Evolutionary conservation across 2,113 vertebrate genomes (phyloP).

Genomic region (Cebus imitator): DNA sequence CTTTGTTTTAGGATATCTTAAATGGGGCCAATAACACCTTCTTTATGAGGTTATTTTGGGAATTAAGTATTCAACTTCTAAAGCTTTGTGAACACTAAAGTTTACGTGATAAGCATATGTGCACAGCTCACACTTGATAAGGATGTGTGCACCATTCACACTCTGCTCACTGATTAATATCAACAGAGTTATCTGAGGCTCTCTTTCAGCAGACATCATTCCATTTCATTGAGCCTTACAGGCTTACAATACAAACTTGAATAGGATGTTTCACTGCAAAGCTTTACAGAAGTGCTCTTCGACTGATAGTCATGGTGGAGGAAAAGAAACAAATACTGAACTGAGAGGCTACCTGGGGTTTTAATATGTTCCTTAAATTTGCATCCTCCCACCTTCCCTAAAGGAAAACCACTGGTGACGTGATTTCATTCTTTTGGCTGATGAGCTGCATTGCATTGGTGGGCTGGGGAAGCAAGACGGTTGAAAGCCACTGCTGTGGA

Average conservation of each 20-base stretch:
- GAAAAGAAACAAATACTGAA: not conserved
- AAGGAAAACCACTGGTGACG: not conserved
- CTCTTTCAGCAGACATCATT: not conserved
- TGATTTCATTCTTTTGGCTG: not conserved
- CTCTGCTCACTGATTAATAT: not conserved
- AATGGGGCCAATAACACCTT: not conserved
- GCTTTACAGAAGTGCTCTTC: not conserved
- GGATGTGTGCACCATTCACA: not conserved
- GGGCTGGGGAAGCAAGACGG: not conserved
- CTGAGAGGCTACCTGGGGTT: not conserved
- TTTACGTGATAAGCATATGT: not conserved
- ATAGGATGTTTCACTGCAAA: not conserved
- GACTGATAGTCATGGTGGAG: too few species aligned
- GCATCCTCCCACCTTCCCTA: not conserved
- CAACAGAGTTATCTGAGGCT: not conserved
- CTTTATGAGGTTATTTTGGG: not conserved
- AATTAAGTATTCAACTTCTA: not conserved
- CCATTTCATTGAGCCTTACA: not conserved
- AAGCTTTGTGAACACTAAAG: not conserved
- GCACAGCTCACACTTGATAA: not conserved
- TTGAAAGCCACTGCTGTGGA: not conserved
- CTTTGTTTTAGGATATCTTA: not conserved
- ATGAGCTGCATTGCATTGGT: not conserved
- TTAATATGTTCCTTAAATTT: not conserved
- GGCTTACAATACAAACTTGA: not conserved